phyloP scores from a whole-genome alignment of 2,113 vertebrate genomes.

The Pipa parva region DNA sequence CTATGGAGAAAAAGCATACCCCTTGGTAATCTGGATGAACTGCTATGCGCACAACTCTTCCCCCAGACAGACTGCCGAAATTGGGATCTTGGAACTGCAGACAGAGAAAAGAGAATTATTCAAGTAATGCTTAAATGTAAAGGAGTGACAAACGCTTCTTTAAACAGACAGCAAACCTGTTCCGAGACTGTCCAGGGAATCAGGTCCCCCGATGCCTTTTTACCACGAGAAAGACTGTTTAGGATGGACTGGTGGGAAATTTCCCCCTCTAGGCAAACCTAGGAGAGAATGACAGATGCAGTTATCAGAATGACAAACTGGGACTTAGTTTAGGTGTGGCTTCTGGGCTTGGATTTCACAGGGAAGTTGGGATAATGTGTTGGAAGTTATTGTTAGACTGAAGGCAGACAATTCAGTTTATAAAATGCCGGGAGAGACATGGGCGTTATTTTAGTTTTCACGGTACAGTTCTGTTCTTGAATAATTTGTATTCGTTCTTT shows the following conservation, averaged over 20 bases:
- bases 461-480: no score
- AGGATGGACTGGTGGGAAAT: slow-evolving; percentile 92
- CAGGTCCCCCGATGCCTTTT: slow-evolving; percentile 92
- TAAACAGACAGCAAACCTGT: slow-evolving; percentile 68
- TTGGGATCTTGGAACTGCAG: slow-evolving; percentile 91
- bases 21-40: slow-evolving; percentile 96
- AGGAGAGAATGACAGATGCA: background rate
- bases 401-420: no score
- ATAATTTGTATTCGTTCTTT: no score
- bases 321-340: no score
- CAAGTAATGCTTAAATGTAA: background rate
- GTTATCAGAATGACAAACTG: no score
- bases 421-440: no score
- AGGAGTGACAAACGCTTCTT: background rate
- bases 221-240: slow-evolving; percentile 89
- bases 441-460: no score
- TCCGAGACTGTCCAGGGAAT: slow-evolving; percentile 97
- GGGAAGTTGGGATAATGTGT: no score
- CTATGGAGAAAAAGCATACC: slow-evolving; percentile 66
- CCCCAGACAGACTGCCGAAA: slow-evolving; percentile 86
- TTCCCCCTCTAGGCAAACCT: slow-evolving; percentile 96
- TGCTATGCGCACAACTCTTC: slow-evolving; percentile 86
- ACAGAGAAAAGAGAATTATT: background rate
- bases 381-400: no score
- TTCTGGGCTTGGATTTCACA: no score